Evolutionary conservation across 2,888 invertebrate species (phyloP), one percentile per base, ranked within the genome.

Genomic region (Andrena fulva): DNA sequence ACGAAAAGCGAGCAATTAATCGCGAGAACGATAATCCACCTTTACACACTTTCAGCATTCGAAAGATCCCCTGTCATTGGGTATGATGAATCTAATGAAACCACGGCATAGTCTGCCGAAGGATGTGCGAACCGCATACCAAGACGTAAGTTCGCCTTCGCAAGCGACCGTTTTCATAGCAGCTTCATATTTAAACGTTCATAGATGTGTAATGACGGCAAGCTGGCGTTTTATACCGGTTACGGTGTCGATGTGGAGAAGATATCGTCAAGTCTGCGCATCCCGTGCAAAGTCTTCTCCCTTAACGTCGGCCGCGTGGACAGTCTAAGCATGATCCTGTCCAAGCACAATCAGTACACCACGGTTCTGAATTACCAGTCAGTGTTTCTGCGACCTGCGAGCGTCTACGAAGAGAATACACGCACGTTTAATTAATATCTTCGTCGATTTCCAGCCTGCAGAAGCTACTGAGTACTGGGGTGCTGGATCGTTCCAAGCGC

Each of bases 341-440:
- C 87, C 0, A 89, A 89, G 33, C 62, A 67, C 1, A 92, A 80
- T 76, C 89, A 85, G 8, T 92, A 87, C 50, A 91, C 88, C 1
- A 52, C 52, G 5, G n/a, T 89, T 16, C 71, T 92, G 20, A 91
- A 91, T 87, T 85, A 85, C 70, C 84, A 91, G 92, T 92, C 20
- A 82, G 91, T 87, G 72, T 62, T 42, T 5, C 27, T 10, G n/a
- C 29, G 1, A 16, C 2, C 10, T 3, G 8, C 42, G 1, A 12
- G 12, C 20, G 5, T 10, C 2, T 27, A 4, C 16, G 12, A 42
- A 42, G 7, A 24, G 0, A 7, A 20, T 7, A 8, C 4, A 2
- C n/a, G 10, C 7, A 20, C n/a, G 31, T 16, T 12, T 24, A 42
- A 33, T n/a, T 60, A 48, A 56, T 1, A 50, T 31, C 12, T 31